Percentiles rank a stretch among this genome's conserved stretches.
Conservation (phyloP, 2,797 vertebrate species). For the Pseudochromis fuscus region DNA sequence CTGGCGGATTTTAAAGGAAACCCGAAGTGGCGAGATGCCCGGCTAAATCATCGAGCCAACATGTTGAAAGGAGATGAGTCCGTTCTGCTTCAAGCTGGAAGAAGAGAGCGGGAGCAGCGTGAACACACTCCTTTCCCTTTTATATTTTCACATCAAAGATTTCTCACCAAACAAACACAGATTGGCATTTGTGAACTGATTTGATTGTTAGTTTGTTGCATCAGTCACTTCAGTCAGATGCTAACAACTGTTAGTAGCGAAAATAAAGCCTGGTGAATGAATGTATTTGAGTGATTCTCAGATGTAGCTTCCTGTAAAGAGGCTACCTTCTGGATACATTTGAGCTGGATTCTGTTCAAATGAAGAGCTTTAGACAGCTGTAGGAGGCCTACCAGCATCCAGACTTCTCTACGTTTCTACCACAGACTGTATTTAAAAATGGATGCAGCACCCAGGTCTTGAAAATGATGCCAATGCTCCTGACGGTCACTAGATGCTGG, state of each 20-base stretch:
- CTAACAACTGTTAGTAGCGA: not conserved
- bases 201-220: slow-evolving; percentile 10
- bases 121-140: slow-evolving; percentile 22
- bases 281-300: slow-evolving; percentile 6
- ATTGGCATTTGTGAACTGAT: slow-evolving; percentile 20
- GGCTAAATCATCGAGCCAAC: slow-evolving; percentile 22
- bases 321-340: not conserved
- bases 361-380: not conserved
- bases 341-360: not conserved
- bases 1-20: slow-evolving; percentile 59
- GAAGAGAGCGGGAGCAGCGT: slow-evolving; percentile 13
- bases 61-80: slow-evolving; percentile 46
- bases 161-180: slow-evolving; percentile 39
- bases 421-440: too few relatives aligned
- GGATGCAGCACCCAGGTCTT: too few relatives aligned
- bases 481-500: too few relatives aligned
- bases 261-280: not conserved
- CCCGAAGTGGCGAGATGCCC: slow-evolving; percentile 54
- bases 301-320: slow-evolving; percentile 3
- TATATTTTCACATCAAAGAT: slow-evolving; percentile 39
- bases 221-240: slow-evolving; percentile 1
- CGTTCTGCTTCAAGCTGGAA: slow-evolving; percentile 29
- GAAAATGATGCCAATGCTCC: too few relatives aligned
- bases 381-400: not conserved
- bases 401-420: not conserved